Percentiles rank a stretch among this genome's conserved stretches.
Conservation (phyloP, 2,113 vertebrate genomes). For the Acrocephalus kingi region DNA sequence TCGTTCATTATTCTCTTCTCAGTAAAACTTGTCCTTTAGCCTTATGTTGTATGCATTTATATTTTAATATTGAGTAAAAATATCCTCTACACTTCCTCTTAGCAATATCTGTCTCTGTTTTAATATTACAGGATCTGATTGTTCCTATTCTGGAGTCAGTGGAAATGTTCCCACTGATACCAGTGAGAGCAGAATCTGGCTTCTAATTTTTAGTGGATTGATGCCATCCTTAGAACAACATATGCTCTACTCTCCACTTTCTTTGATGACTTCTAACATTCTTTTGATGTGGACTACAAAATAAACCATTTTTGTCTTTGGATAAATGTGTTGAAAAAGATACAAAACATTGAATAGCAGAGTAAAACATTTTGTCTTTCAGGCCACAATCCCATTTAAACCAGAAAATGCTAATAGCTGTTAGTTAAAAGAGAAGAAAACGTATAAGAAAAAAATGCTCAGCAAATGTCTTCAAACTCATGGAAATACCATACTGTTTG, state of each 20-base stretch:
- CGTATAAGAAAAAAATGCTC: background rate
- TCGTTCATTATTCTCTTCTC: background rate
- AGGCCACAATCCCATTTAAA: conserved; percentile 13
- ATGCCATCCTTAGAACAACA: conserved; percentile 30
- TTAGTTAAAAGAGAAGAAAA: conserved; percentile 18
- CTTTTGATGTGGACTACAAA: conserved; percentile 79
- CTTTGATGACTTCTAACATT: conserved; percentile 80
- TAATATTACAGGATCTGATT: background rate
- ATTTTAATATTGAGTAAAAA: background rate
- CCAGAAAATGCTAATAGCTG: background rate
- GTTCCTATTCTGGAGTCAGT: background rate
- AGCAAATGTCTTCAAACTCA: background rate
- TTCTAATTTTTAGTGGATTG: conserved; percentile 39
- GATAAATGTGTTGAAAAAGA: conserved; percentile 80
- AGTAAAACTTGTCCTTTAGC: background rate
- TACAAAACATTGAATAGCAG: conserved; percentile 66
- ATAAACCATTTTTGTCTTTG: conserved; percentile 73
- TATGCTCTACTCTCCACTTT: conserved; percentile 52
- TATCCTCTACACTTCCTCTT: background rate
- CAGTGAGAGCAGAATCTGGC: background rate
- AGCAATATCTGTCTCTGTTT: background rate
- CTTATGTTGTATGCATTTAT: background rate
- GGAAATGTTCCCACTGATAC: conserved; percentile 26
- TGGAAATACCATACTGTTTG: background rate
- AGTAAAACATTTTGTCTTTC: conserved; percentile 54